A percentile compares a stretch with the other conserved stretches of the same genome.
Conservation (phyloP, 1,140 invertebrate species). For the Vanessa atalanta region DNA sequence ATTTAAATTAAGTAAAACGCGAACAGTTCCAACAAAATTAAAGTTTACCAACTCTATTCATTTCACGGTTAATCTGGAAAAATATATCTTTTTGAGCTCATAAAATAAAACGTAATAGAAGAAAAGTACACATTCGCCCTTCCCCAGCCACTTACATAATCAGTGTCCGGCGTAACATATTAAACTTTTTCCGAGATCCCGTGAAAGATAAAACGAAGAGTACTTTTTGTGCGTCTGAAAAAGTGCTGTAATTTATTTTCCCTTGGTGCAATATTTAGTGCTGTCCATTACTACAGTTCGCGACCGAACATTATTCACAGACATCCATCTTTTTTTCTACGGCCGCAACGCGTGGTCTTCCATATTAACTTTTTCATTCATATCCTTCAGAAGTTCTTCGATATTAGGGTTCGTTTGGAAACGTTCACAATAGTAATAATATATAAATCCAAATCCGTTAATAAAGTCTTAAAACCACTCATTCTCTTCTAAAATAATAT, state of each 20-base stretch:
- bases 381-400: conserved; percentile 42
- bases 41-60: conserved; percentile 27
- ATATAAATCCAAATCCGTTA: not conserved
- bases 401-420: conserved; percentile 51
- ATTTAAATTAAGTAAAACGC: not conserved
- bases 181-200: conserved; percentile 70
- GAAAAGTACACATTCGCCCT: conserved; percentile 38
- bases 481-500: not conserved
- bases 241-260: conserved; percentile 79
- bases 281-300: conserved; percentile 79
- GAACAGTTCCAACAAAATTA: conserved; percentile 14
- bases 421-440: not conserved
- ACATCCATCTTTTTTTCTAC: conserved; percentile 75
- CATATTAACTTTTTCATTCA: conserved; percentile 76
- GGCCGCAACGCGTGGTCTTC: conserved; percentile 59
- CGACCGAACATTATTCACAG: conserved; percentile 77
- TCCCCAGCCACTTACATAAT: conserved; percentile 55
- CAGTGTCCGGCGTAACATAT: conserved; percentile 69
- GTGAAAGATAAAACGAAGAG: conserved; percentile 72
- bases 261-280: conserved; percentile 79
- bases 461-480: not conserved
- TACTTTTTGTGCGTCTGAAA: conserved; percentile 76
- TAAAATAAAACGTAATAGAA: conserved; percentile 39
- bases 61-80: conserved; percentile 29
- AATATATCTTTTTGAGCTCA: conserved; percentile 29